A percentile compares a stretch with the other conserved stretches of the same genome.
Conservation (phyloP, 2,113 vertebrate genomes). For the Campylorhamphus procurvoides region DNA sequence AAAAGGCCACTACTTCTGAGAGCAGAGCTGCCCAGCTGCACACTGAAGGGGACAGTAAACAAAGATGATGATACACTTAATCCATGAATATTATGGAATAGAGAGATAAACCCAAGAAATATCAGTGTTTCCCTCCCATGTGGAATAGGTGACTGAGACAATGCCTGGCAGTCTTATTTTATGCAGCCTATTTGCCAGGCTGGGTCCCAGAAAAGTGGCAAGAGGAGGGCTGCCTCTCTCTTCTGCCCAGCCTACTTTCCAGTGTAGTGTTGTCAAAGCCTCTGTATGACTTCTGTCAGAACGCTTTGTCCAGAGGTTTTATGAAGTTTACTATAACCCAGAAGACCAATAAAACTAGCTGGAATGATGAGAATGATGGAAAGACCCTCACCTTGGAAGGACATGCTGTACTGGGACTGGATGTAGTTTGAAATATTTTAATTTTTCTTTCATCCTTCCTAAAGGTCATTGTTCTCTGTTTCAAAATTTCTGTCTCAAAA, state of each 20-base stretch:
- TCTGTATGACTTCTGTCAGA: not conserved
- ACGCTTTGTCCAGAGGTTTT: not conserved
- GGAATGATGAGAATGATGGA: not conserved
- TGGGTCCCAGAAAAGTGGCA: not conserved
- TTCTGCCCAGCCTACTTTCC: not conserved
- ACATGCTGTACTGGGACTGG: not conserved
- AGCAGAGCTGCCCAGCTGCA: not conserved
- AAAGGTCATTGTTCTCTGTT: not conserved
- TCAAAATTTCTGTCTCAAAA: too few species aligned
- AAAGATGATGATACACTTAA: not conserved
- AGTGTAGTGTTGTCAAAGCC: not conserved
- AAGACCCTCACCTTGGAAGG: not conserved
- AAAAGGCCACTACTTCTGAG: not conserved
- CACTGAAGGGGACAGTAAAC: not conserved
- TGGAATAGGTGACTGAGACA: not conserved
- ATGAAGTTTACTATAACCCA: not conserved
- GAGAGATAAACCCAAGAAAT: not conserved
- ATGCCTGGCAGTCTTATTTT: not conserved
- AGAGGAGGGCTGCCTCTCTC: rapidly evolving
- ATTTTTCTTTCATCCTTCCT: not conserved
- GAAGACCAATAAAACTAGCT: not conserved
- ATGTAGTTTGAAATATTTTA: not conserved
- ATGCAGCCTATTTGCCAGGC: not conserved
- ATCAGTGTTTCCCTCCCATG: not conserved
- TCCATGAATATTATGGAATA: not conserved